Percentiles rank a stretch among this genome's conserved stretches.
phyloP scores from a whole-genome alignment of 2,888 invertebrate genomes.

The Drosophila lutescens region DNA sequence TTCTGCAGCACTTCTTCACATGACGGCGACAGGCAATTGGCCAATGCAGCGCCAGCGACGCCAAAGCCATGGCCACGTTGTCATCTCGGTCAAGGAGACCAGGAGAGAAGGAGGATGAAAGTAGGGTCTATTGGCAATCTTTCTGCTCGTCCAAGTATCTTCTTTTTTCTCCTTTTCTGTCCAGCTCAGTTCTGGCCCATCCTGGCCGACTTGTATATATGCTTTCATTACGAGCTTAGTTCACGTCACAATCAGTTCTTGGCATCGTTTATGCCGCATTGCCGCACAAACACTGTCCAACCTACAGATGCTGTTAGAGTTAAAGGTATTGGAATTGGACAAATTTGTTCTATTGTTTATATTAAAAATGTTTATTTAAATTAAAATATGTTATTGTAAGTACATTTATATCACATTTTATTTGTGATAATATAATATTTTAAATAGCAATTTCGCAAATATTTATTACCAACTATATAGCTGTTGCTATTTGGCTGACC shows the following conservation, averaged over 20 bases:
- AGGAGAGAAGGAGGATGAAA: slow-evolving; percentile 22
- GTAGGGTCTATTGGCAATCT: slow-evolving; percentile 35
- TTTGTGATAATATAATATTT: too few relatives aligned
- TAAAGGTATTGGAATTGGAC: not conserved
- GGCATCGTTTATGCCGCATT: slow-evolving; percentile 81
- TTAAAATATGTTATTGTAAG: not conserved
- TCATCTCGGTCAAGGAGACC: slow-evolving; percentile 56
- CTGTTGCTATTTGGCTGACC: slow-evolving; percentile 1
- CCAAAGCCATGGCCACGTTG: slow-evolving; percentile 49
- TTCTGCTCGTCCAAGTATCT: slow-evolving; percentile 28
- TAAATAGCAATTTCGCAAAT: too few relatives aligned
- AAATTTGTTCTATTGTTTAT: too few relatives aligned
- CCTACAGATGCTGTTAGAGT: slow-evolving; percentile 3
- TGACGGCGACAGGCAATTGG: slow-evolving; percentile 72
- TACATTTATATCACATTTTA: too few relatives aligned
- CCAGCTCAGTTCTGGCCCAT: slow-evolving; percentile 8
- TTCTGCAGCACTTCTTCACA: slow-evolving; percentile 53
- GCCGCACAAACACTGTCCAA: slow-evolving; percentile 51
- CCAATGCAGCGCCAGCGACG: slow-evolving; percentile 61
- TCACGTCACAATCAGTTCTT: slow-evolving; percentile 83
- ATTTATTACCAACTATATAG: too few relatives aligned
- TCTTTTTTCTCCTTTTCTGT: slow-evolving; percentile 14
- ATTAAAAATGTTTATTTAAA: too few relatives aligned
- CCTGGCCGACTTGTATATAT: slow-evolving; percentile 66
- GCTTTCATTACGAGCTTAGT: slow-evolving; percentile 82